Conservation (phyloP, 2,797 vertebrate species). For the Rhynchotus rufescens region DNA sequence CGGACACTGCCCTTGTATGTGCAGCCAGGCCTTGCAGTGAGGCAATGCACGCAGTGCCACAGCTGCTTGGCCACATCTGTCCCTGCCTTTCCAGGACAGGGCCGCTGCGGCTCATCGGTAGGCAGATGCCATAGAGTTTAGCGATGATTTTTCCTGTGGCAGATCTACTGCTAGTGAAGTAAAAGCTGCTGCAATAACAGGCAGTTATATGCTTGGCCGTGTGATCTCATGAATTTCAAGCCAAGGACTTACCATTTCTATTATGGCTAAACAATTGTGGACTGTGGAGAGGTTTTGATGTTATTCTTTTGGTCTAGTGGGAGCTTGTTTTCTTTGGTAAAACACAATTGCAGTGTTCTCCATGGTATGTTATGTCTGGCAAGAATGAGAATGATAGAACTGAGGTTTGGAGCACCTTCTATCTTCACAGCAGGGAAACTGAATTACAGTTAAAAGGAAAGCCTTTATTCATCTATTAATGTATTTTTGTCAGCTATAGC, state of each 20-base stretch:
- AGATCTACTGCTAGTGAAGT: no score
- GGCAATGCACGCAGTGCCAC: not conserved
- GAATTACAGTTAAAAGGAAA: not conserved
- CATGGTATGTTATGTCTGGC: not conserved
- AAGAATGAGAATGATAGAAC: not conserved
- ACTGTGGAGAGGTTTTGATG: not conserved
- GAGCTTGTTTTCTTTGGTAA: slow-evolving; percentile 1
- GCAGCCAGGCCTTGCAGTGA: not conserved
- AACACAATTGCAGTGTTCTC: not conserved
- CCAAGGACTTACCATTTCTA: not conserved
- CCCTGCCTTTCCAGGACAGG: not conserved
- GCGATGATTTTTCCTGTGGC: not conserved
- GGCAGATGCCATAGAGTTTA: not conserved
- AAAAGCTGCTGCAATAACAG: not conserved
- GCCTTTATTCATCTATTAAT: not conserved
- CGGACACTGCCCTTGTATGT: fast-evolving
- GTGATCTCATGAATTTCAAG: not conserved
- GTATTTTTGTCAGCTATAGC: not conserved
- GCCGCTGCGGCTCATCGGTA: fast-evolving
- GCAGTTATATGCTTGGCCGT: not conserved
- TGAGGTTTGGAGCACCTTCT: slow-evolving; percentile 28
- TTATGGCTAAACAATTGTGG: not conserved
- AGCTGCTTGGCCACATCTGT: not conserved
- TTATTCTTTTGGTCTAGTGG: not conserved
- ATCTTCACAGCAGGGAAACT: not conserved